Evolutionary conservation across 37 sponge, comb jelly and placozoan species (phyloP), one percentile per base, ranked within the genome.

Genomic region (Chondrilla cf. caribensis): DNA sequence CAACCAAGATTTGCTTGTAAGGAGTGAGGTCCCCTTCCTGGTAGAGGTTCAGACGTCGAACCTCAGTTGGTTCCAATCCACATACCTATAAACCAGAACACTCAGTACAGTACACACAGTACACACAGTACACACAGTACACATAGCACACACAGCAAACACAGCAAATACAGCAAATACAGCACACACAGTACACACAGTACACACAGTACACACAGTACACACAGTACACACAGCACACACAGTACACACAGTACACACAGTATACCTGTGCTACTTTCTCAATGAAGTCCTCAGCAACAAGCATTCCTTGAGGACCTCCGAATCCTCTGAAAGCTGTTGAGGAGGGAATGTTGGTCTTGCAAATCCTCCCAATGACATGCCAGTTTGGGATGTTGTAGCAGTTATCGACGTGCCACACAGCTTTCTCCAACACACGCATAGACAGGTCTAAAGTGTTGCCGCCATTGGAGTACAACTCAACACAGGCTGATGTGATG

Each of bases 281-380:
- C 22, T 40, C 44, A 14, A 95, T 87, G 39, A 83, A 24, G 38
- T 76, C 78, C 78, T 94, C 95, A 17, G 77, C 82, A 19, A 90
- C 58, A 60, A 89, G 72, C 90, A 92, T 95, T 17, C 86, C 88
- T 65, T 95, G 93, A 42, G 96, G 92, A 18, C 86, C 90, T 31
- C 96, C 96, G 78, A 95, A 95, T 6, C 96, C 93, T 33, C 96
- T 60, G 86, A 95, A 95, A 26, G 93, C 93, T 58, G 96, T 95
- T 44, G 89, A 91, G 24, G 96, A 86, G 15, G 96, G 84, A 24
- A 95, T 71, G 39, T 92, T 89, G 15, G 96, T 95, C 18, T 55
- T 71, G 60, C 96, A 95, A 17, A 68, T 38, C 6, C 37, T 62
- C 8, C 86, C 93, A 3, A 29, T 58, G 24, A 85, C 70, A 17